Evolutionary conservation across 2,797 vertebrate species (phyloP).

Genomic region (Peromyscus melanophrys): DNA sequence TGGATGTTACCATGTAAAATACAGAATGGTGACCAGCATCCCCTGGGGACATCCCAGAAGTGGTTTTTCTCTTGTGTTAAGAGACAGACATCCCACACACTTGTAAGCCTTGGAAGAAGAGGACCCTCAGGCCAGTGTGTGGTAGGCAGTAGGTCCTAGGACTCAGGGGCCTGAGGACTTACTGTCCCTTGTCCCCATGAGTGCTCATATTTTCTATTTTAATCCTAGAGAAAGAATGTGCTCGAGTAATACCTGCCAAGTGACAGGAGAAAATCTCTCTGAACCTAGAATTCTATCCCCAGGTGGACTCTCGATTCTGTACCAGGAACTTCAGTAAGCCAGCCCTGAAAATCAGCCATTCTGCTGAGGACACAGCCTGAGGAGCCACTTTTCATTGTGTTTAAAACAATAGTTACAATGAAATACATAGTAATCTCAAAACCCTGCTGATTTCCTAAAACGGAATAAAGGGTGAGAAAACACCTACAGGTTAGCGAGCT

Average conservation of each 20-base stretch:
- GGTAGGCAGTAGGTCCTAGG: not conserved
- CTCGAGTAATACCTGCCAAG: not conserved
- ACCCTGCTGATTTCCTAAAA: not conserved
- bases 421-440: not conserved
- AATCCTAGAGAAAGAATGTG: not conserved
- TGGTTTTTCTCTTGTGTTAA: not conserved
- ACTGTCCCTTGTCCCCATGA: not conserved
- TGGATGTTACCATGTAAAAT: not conserved
- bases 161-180: not conserved
- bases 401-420: not conserved
- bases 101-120: not conserved
- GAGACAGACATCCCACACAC: not conserved
- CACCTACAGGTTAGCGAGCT: rapidly evolving
- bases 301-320: too few relatives aligned
- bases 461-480: not conserved
- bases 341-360: too few relatives aligned
- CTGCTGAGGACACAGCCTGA: rapidly evolving
- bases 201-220: not conserved
- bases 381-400: not conserved
- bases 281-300: not conserved
- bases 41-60: not conserved
- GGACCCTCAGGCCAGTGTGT: not conserved
- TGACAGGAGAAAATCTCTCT: too few relatives aligned
- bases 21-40: not conserved
- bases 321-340: rapidly evolving